Evolutionary conservation across 2,797 vertebrate species (phyloP), one percentile per base, ranked within the genome.

Genomic region (Poecilia picta): DNA sequence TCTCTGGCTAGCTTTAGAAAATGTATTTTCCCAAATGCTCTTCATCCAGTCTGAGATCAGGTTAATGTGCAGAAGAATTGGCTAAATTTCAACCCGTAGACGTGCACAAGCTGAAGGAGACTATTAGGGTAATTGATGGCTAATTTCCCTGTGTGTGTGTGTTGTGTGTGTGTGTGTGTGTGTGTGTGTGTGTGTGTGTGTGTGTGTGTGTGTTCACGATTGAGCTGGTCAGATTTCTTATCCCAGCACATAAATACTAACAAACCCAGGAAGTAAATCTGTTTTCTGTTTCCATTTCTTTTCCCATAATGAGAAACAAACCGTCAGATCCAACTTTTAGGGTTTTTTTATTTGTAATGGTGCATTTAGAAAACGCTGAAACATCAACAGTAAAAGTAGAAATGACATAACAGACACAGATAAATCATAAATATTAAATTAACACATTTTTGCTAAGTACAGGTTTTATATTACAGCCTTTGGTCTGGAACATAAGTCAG

Each of bases 311-410:
- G 31, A 75, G 18, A 36, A 68, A 66, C 64, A 2, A 11, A 73
- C 25, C 68, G 51, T 55, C 47, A 20, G 78, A 75, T 78, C 62
- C 83, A 79, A 68, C 59, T 89, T 89, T 47, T 85, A 72, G 81
- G 76, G 80, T 72, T 73, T 76, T 92, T 94, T 94, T 75, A 93
- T 85, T 92, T 83, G 90, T 89, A 91, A 89, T 92, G 88, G 83
- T 15, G 71, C 76, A 87, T 90, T 93, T 95, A 96, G 76, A 96
- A 96, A 95, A 95, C 87, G 89, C 86, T 87, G 87, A 93, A 94
- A 93, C 89, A 89, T 88, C 81, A 94, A 94, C 83, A 88, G 53
- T 93, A 91, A 51, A 89, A 43, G 76, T 92, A 93, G 88, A 94
- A 93, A 94, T 90, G 71, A 87, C 77, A 88, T 81, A 85, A 81